Percentiles rank a stretch among this genome's conserved stretches.
phyloP scores from a whole-genome alignment of 1,140 invertebrate genomes.

The Diachasmimorpha longicaudata region DNA sequence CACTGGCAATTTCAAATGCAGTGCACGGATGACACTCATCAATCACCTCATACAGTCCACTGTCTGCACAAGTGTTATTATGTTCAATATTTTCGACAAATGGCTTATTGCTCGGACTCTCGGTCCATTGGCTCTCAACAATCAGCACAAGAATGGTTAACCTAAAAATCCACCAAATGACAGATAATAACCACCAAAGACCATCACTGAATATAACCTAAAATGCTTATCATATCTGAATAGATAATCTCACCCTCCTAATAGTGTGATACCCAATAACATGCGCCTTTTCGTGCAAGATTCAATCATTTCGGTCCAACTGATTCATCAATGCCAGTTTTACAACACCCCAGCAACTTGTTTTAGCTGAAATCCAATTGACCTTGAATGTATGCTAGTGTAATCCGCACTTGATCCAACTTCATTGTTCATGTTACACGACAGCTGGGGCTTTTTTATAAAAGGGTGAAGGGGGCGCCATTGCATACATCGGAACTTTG shows the following conservation, averaged over 20 bases:
- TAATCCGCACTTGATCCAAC: no score
- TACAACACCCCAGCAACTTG: background rate
- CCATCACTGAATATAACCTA: background rate
- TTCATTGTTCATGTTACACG: no score
- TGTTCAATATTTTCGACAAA: constrained; percentile 71
- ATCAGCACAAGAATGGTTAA: constrained; percentile 79
- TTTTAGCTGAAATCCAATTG: background rate
- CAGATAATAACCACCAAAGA: background rate
- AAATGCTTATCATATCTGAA: background rate
- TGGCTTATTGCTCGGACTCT: constrained; percentile 61
- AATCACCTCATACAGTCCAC: constrained; percentile 72
- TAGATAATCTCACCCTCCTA: constrained; percentile 65
- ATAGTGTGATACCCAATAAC: constrained; percentile 67
- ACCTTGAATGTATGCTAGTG: no score
- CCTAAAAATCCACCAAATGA: constrained; percentile 65
- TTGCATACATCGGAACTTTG: no score
- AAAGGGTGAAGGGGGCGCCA: no score
- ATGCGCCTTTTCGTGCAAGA: constrained; percentile 73
- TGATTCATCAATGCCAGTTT: background rate
- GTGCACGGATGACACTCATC: constrained; percentile 82
- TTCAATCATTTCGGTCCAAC: constrained; percentile 67
- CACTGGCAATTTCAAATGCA: constrained; percentile 75
- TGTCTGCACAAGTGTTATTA: constrained; percentile 75
- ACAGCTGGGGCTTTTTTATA: no score
- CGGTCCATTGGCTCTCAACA: constrained; percentile 77